Evolutionary conservation across 2,888 invertebrate species (phyloP).

Genomic region (Parascotia fuliginaria): DNA sequence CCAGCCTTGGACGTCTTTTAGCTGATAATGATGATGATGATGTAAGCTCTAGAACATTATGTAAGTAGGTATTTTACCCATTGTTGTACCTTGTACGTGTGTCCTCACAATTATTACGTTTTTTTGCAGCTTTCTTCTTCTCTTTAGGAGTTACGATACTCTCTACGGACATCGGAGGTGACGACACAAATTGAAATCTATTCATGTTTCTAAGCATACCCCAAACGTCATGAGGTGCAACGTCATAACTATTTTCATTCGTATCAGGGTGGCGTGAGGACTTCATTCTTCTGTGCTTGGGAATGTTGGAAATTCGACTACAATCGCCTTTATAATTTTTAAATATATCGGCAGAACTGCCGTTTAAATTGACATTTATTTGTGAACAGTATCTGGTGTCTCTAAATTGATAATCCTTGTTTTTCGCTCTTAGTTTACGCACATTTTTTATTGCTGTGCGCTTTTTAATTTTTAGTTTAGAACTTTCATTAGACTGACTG

Average conservation of each 20-base stretch:
- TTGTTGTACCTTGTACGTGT: constrained; percentile 40
- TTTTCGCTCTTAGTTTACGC: constrained; percentile 44
- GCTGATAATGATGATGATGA: too few relatives aligned
- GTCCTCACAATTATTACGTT: constrained; percentile 51
- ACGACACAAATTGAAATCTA: constrained; percentile 66
- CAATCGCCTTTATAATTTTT: constrained; percentile 56
- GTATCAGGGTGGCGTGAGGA: not conserved
- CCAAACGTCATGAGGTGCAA: constrained; percentile 68
- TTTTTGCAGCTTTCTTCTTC: constrained; percentile 50
- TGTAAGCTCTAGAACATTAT: too few relatives aligned
- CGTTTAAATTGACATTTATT: constrained; percentile 59
- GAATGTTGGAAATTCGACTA: constrained; percentile 30
- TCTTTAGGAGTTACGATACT: constrained; percentile 46
- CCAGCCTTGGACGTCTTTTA: too few relatives aligned
- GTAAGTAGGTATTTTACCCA: too few relatives aligned
- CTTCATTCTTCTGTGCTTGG: constrained; percentile 1
- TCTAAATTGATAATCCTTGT: constrained; percentile 55
- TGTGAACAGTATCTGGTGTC: constrained; percentile 63
- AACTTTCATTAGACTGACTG: constrained; percentile 45
- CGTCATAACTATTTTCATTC: constrained; percentile 41
- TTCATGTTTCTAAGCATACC: constrained; percentile 71
- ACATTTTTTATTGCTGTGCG: constrained; percentile 40
- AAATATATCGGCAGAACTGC: constrained; percentile 64
- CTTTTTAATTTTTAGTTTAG: constrained; percentile 56
- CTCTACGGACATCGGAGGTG: constrained; percentile 67